phyloP scores from a whole-genome alignment of 2,113 vertebrate genomes.

The Lepus timidus region DNA sequence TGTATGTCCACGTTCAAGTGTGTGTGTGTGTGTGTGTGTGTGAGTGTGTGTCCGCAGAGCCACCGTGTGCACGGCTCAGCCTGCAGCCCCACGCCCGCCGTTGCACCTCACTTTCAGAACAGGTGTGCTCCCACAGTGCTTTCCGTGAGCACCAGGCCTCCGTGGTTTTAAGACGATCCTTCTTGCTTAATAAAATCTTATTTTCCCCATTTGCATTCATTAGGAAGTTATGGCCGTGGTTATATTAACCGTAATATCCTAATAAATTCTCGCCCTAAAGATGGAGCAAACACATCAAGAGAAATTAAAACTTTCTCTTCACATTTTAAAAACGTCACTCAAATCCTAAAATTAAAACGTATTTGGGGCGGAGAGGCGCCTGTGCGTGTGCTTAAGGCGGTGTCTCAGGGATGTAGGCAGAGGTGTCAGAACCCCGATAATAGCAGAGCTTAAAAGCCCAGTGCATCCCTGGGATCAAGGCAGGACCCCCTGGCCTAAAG shows the following conservation, averaged over 20 bases:
- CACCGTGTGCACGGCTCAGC: accelerated
- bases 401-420: not conserved
- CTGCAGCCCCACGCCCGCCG: not conserved
- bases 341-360: conserved; percentile 30
- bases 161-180: conserved; percentile 40
- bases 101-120: not conserved
- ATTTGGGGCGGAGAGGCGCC: not conserved
- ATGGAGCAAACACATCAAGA: conserved; percentile 65
- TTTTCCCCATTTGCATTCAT: conserved; percentile 73
- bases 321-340: conserved; percentile 61
- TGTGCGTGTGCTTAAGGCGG: not conserved
- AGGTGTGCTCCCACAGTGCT: conserved; percentile 33
- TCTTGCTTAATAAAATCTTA: conserved; percentile 76
- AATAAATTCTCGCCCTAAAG: conserved; percentile 79
- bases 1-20: accelerated
- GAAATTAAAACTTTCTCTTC: conserved; percentile 59
- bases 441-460: not conserved
- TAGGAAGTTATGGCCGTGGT: conserved; percentile 70
- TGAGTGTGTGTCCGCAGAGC: too few relatives aligned
- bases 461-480: accelerated
- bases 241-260: conserved; percentile 65
- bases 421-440: not conserved
- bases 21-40: not conserved
- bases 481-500: not conserved
- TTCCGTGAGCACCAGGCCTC: conserved; percentile 11